Percentiles rank a stretch among this genome's conserved stretches.
phyloP scores from a whole-genome alignment of 2,113 vertebrate species.

The Cheilinus undulatus region DNA sequence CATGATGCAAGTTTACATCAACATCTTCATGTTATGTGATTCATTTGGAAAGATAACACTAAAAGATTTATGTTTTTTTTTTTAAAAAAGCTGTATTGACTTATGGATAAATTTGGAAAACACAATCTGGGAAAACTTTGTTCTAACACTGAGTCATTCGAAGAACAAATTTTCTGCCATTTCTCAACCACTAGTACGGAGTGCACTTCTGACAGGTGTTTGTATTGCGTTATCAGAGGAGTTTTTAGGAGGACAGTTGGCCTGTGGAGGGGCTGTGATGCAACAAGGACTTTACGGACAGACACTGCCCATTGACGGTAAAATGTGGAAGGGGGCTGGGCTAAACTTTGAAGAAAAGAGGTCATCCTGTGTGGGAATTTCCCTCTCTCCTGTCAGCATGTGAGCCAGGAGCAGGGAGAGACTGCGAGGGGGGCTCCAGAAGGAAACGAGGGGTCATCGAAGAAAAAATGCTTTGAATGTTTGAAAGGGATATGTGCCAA shows the following conservation, averaged over 20 bases:
- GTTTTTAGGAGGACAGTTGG: slow-evolving; percentile 62
- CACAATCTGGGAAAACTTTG: neutral
- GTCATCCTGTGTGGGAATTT: slow-evolving; percentile 82
- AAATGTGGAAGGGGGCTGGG: slow-evolving; percentile 75
- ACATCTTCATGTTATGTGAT: neutral
- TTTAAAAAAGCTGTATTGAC: too few species aligned
- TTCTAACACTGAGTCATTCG: slow-evolving; percentile 53
- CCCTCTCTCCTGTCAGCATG: slow-evolving; percentile 70
- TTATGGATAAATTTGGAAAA: neutral
- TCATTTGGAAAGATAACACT: neutral
- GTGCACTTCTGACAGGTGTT: slow-evolving; percentile 57
- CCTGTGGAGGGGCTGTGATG: slow-evolving; percentile 70
- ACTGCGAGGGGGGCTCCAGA: slow-evolving; percentile 15
- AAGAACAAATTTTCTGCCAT: slow-evolving; percentile 37
- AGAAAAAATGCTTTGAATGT: slow-evolving; percentile 70
- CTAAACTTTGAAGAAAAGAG: slow-evolving; percentile 74
- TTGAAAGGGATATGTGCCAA: slow-evolving; percentile 50
- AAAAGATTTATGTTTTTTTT: neutral
- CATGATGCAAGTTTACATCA: neutral
- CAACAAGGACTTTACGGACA: slow-evolving; percentile 81
- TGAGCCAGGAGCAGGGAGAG: slow-evolving; percentile 46
- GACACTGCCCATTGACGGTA: slow-evolving; percentile 83
- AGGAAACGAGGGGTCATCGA: slow-evolving; percentile 59
- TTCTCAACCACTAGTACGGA: slow-evolving; percentile 56
- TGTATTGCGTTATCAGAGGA: slow-evolving; percentile 61